Conservation (phyloP, 1,140 invertebrate species). For the Adelges cooleyi region DNA sequence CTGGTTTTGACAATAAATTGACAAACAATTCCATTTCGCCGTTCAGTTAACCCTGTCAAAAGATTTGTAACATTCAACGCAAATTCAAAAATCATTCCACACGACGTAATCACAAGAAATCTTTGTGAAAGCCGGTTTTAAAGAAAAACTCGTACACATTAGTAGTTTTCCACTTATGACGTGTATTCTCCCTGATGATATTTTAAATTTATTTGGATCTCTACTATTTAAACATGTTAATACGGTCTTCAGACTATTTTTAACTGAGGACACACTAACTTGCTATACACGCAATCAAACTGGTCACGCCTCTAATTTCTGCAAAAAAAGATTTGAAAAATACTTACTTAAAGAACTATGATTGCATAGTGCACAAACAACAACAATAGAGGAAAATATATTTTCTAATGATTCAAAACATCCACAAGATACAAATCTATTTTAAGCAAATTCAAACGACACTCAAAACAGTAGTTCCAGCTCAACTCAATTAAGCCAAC, state of each 20-base stretch:
- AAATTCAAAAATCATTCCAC: not conserved
- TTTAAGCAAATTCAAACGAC: not conserved
- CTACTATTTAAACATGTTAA: not conserved
- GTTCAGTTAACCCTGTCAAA: not conserved
- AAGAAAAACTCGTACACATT: not conserved
- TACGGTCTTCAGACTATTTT: not conserved
- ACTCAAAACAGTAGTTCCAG: not conserved
- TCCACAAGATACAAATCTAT: not conserved
- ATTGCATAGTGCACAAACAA: not conserved
- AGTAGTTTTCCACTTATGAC: not conserved
- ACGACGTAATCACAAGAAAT: not conserved
- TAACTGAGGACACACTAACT: not conserved
- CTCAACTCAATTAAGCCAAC: not conserved
- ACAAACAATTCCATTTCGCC: not conserved
- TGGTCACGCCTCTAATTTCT: not conserved
- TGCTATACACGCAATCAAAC: not conserved
- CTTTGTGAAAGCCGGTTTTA: not conserved
- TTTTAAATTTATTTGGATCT: not conserved
- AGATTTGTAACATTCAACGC: not conserved
- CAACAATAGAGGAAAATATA: not conserved
- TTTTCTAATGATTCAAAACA: not conserved
- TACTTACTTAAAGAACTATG: not conserved
- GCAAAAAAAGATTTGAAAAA: not conserved
- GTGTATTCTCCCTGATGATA: not conserved
- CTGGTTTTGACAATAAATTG: not conserved